phyloP scores from a whole-genome alignment of 2,888 invertebrate species.

The Erebia epiphron region DNA sequence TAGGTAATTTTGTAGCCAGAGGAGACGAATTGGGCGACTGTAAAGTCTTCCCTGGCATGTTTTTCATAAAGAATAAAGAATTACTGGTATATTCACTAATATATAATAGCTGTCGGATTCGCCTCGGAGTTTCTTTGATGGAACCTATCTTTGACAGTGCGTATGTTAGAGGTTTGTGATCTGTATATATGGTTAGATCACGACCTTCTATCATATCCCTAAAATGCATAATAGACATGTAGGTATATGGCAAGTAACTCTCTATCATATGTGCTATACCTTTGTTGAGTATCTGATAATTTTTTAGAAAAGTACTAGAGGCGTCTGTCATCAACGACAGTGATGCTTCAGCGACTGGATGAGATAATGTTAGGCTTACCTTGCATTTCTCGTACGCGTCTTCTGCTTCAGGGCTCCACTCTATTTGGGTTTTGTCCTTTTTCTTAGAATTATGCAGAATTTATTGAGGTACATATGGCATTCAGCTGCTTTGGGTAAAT shows the following conservation, averaged over 20 bases:
- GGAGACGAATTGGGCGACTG: too few relatives aligned
- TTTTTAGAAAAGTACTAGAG: slow-evolving; percentile 51
- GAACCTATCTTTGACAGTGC: slow-evolving; percentile 29
- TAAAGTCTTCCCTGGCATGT: too few relatives aligned
- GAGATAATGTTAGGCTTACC: slow-evolving; percentile 39
- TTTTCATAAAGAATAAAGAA: too few relatives aligned
- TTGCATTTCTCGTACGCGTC: slow-evolving; percentile 43
- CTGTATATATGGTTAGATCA: slow-evolving; percentile 30
- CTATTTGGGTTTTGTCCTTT: slow-evolving; percentile 40
- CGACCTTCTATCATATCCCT: slow-evolving; percentile 18
- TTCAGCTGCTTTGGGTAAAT: slow-evolving; percentile 18
- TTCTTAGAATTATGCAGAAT: slow-evolving; percentile 36
- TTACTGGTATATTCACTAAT: slow-evolving; percentile 22
- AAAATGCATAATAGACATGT: slow-evolving; percentile 23
- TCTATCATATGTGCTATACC: slow-evolving; percentile 37
- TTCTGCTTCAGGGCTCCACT: slow-evolving; percentile 36
- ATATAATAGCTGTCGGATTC: slow-evolving; percentile 25
- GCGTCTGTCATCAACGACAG: slow-evolving; percentile 51
- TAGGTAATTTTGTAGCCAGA: too few relatives aligned
- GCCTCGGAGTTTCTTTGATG: slow-evolving; percentile 28
- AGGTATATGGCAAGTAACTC: slow-evolving; percentile 32
- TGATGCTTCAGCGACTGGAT: slow-evolving; percentile 42
- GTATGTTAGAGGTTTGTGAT: slow-evolving; percentile 36
- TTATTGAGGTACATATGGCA: slow-evolving; percentile 22
- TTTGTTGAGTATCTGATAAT: slow-evolving; percentile 41